These are phyloP conservation scores for Corythornis cristatus DNA, from an alignment of 2,113 vertebrate genomes.

Conservation along the genomic window DNA sequence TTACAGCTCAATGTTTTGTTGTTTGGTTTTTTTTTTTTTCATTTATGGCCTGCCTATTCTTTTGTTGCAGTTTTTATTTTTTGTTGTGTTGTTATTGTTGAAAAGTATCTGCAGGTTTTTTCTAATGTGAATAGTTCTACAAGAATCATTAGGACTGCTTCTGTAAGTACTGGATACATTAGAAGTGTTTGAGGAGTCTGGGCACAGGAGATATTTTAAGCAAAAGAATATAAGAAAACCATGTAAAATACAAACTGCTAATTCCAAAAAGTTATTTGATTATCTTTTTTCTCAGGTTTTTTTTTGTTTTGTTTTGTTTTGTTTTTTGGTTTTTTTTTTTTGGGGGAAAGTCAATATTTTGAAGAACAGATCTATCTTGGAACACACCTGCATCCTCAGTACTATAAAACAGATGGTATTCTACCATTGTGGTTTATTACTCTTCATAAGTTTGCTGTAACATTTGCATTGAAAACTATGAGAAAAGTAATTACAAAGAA, in stretches of 20 bases:
- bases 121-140: background rate
- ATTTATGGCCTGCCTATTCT: background rate
- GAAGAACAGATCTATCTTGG: background rate
- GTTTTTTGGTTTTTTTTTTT: background rate
- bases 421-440: background rate
- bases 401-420: background rate
- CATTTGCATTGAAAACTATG: fast-evolving
- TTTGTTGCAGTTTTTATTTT: too few species aligned
- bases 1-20: background rate
- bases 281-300: background rate
- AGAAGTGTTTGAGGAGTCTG: background rate
- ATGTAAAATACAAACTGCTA: background rate
- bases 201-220: background rate
- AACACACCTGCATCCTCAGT: background rate
- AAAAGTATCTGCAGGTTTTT: fast-evolving
- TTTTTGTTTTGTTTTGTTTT: too few species aligned
- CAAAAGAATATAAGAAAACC: background rate
- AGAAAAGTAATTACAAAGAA: background rate
- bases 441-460: background rate
- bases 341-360: background rate
- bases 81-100: background rate
- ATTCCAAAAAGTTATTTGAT: background rate
- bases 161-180: background rate
- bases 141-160: background rate
- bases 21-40: background rate